Conservation (phyloP, 2,888 invertebrate genomes). For the Didymodactylos carnosus region DNA sequence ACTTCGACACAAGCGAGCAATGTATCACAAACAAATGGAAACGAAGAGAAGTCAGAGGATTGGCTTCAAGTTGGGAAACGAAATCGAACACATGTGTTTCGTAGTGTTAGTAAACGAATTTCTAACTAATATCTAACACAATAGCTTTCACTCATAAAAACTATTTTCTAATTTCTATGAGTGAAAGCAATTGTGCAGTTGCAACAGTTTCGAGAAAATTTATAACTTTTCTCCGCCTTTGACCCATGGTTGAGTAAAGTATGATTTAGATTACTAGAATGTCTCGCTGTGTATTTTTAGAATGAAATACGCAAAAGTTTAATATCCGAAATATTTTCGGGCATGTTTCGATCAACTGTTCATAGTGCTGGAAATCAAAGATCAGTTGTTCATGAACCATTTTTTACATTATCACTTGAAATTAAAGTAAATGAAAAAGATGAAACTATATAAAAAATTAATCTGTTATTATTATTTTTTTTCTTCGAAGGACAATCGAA, state of each 20-base stretch:
- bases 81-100: slow-evolving; percentile 66
- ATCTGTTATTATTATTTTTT: not conserved
- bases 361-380: slow-evolving; percentile 30
- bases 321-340: slow-evolving; percentile 74
- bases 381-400: slow-evolving; percentile 78
- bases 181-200: too few species aligned
- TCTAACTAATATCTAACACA: not conserved
- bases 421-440: slow-evolving; percentile 56
- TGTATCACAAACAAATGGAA: slow-evolving; percentile 15
- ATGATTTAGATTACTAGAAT: not conserved
- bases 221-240: too few species aligned
- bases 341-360: slow-evolving; percentile 63
- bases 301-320: slow-evolving; percentile 64
- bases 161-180: too few species aligned
- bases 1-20: slow-evolving; percentile 14
- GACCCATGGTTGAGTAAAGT: not conserved
- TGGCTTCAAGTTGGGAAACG: slow-evolving; percentile 53
- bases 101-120: slow-evolving; percentile 33
- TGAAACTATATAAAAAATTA: not conserved
- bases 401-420: slow-evolving; percentile 78
- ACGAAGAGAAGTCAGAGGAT: slow-evolving; percentile 23
- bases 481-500: not conserved
- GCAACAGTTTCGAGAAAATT: too few species aligned
- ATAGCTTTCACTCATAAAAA: not conserved
- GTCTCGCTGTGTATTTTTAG: slow-evolving; percentile 18